phyloP scores from a whole-genome alignment of 2,888 invertebrate genomes.

The Aricia artaxerxes region DNA sequence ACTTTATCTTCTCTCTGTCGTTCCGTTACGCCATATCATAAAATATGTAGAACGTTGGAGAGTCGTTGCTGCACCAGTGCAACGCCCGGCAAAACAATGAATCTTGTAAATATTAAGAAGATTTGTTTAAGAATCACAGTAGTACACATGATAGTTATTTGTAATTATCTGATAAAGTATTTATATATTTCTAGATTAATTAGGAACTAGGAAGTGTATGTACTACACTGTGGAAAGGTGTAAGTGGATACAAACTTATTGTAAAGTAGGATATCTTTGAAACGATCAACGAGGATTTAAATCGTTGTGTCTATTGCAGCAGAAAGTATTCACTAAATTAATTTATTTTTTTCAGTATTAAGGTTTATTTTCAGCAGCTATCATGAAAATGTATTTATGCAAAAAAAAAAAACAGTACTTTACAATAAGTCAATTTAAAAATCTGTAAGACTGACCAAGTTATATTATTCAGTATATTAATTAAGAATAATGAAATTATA shows the following conservation, averaged over 20 bases:
- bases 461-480: background rate
- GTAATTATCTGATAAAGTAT: background rate
- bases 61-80: too few relatives aligned
- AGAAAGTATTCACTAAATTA: background rate
- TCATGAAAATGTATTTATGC: background rate
- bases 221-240: background rate
- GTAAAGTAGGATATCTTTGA: background rate
- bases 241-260: background rate
- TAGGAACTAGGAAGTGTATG: background rate
- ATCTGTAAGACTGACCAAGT: constrained; percentile 13
- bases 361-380: background rate
- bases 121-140: background rate
- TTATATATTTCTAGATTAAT: background rate
- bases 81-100: too few relatives aligned
- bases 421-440: constrained; percentile 6
- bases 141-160: background rate
- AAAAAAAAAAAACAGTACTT: background rate
- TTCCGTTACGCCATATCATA: too few relatives aligned
- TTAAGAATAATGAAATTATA: background rate
- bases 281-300: background rate
- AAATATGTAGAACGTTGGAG: too few relatives aligned
- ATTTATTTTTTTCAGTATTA: background rate
- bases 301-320: background rate
- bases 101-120: too few relatives aligned
- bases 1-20: too few relatives aligned